phyloP scores from a whole-genome alignment of 2,113 vertebrate species.

The Myocastor coypus region DNA sequence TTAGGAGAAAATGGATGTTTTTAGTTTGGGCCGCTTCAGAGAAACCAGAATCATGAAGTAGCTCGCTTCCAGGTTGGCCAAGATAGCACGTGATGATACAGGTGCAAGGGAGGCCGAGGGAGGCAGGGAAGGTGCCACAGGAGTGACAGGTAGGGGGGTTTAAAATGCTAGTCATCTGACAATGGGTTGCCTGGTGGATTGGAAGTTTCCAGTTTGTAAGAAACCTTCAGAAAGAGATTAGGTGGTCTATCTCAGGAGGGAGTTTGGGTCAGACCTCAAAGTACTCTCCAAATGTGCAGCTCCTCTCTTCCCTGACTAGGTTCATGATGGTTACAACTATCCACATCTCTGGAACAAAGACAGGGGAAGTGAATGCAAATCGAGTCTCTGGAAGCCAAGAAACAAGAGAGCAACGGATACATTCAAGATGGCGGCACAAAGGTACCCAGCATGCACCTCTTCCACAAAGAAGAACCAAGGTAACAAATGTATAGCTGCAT shows the following conservation, averaged over 20 bases:
- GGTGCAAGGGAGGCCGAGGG: neutral
- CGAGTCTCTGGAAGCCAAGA: neutral
- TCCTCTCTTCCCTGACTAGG: neutral
- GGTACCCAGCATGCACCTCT: neutral
- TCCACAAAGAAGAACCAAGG: neutral
- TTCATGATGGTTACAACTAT: neutral
- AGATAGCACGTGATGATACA: neutral
- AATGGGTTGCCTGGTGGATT: neutral
- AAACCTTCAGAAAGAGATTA: neutral
- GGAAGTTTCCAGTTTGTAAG: neutral
- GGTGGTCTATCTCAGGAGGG: neutral
- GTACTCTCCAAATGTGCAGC: fast-evolving
- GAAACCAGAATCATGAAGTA: neutral
- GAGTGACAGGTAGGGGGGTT: neutral
- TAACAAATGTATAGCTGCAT: neutral
- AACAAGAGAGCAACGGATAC: neutral
- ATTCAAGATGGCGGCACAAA: neutral
- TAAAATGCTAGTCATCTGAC: neutral
- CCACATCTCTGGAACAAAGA: neutral
- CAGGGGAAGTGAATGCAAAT: neutral
- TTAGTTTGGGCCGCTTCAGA: constrained; percentile 49
- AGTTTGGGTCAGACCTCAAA: neutral
- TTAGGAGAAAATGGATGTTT: constrained; percentile 40
- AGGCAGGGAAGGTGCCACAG: neutral
- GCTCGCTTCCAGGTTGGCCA: neutral